Base-by-base conservation (phyloP, 2,113 vertebrate genomes). In the Orientallactaga bullata region DNA sequence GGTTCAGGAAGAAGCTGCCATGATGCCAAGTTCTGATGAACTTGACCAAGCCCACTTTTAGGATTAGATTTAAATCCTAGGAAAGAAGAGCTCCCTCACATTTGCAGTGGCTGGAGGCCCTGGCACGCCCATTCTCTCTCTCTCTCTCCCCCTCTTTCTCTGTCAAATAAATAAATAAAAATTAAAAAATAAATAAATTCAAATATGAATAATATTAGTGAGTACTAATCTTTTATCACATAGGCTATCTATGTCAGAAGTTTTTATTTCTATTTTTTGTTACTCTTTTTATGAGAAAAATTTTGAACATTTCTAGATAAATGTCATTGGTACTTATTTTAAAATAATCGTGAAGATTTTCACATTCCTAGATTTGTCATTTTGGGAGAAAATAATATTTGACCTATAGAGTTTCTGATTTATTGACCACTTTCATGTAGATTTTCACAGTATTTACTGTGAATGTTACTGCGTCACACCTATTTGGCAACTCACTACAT, bases 311-410 rank as follows among this genome's bases (percentile, higher is more conserved):
- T 5, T 7, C 0, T 77, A 71, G 13, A 51, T 73, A 66, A 84
- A 68, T 78, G 32, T 1, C 3, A 55, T 24, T 88, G 47, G 61
- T 76, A 1, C 16, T 0, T 85, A 35, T 82, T 91, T 88, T 63
- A n/a, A 78, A 73, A 77, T 77, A 66, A 66, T 80, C 90, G 47
- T 37, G 58, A 71, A 47, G 23, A 71, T 71, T 39, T 72, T 85
- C 85, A 24, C 37, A 65, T 58, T 77, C 26, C 61, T 51, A 85
- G 1, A 32, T 60, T 85, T 88, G 60, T 5, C 86, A 32, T 51
- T 86, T 89, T 32, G 35, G 26, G 1, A 80, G 37, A 79, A 80
- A 96, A 68, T 51, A 51, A 69, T 76, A 65, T 76, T 80, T 90
- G 13, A 17, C 23, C 10, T 76, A 15, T 66, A 39, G 2, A 66